Evolutionary conservation across 2,113 vertebrate genomes (phyloP).

Genomic region (Burhinus oedicnemus): DNA sequence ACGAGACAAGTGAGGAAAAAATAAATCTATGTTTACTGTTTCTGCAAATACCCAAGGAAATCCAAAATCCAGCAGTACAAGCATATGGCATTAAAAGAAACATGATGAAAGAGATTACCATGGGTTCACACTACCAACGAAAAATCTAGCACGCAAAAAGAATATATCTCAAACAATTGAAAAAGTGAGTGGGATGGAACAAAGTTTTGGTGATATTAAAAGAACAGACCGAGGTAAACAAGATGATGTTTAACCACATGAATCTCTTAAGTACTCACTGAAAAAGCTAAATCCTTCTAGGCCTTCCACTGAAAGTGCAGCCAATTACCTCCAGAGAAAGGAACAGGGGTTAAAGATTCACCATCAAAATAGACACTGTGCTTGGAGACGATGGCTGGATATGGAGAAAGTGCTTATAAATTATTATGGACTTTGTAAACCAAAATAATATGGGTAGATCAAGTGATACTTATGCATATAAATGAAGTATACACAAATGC

Average conservation of each 20-base stretch:
- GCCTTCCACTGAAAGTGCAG: not conserved
- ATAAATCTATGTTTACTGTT: not conserved
- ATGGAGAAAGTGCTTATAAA: not conserved
- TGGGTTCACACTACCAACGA: not conserved
- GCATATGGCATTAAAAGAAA: slow-evolving; percentile 36
- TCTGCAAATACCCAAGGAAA: slow-evolving; percentile 27
- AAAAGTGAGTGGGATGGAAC: not conserved
- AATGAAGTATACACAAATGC: not conserved
- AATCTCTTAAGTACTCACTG: not conserved
- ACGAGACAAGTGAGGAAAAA: not conserved
- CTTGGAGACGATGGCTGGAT: not conserved
- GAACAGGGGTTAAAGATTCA: not conserved
- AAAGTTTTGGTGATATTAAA: not conserved
- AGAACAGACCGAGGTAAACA: not conserved
- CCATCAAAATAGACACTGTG: not conserved
- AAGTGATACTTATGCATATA: not conserved
- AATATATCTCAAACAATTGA: not conserved
- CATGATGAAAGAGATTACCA: not conserved
- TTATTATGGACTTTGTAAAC: not conserved
- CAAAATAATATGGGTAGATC: not conserved
- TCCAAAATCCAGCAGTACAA: slow-evolving; percentile 28
- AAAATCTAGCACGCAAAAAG: not conserved
- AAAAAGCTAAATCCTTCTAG: not conserved
- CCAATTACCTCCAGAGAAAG: not conserved
- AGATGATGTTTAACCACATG: not conserved